Evolutionary conservation across 2,113 vertebrate species (phyloP).

Genomic region (Sialia sialis): DNA sequence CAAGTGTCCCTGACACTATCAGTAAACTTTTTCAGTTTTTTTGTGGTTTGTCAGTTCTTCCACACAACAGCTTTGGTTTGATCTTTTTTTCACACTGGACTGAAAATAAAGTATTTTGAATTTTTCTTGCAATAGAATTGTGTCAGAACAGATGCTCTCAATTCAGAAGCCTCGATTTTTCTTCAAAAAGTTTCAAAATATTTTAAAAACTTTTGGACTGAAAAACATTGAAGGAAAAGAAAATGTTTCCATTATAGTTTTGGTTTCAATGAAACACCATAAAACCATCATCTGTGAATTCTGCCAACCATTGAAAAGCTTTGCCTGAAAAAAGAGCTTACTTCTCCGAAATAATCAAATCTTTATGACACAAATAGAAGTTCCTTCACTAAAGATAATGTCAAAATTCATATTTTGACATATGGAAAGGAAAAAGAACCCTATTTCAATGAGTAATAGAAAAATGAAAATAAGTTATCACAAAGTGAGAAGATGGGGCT

Average conservation of each 20-base stretch:
- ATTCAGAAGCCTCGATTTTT: not conserved
- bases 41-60: not conserved
- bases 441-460: not conserved
- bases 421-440: not conserved
- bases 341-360: not conserved
- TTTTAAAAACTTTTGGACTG: not conserved
- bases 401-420: not conserved
- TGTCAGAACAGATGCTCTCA: slow-evolving; percentile 8
- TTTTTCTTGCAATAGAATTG: not conserved
- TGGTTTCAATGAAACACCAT: not conserved
- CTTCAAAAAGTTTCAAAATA: not conserved
- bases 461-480: not conserved
- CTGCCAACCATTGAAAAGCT: not conserved
- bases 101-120: slow-evolving; percentile 18
- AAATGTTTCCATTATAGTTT: not conserved
- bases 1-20: not conserved
- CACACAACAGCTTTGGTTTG: not conserved
- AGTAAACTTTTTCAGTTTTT: not conserved
- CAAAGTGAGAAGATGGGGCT: not conserved
- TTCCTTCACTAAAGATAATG: not conserved
- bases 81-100: not conserved
- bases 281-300: not conserved
- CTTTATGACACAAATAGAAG: not conserved
- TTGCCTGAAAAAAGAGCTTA: not conserved
- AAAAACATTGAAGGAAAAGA: not conserved